Percentiles rank a stretch among this genome's conserved stretches.
Evolutionary conservation across 2,113 vertebrate genomes (phyloP).

Genomic region (Salvator merianae): DNA sequence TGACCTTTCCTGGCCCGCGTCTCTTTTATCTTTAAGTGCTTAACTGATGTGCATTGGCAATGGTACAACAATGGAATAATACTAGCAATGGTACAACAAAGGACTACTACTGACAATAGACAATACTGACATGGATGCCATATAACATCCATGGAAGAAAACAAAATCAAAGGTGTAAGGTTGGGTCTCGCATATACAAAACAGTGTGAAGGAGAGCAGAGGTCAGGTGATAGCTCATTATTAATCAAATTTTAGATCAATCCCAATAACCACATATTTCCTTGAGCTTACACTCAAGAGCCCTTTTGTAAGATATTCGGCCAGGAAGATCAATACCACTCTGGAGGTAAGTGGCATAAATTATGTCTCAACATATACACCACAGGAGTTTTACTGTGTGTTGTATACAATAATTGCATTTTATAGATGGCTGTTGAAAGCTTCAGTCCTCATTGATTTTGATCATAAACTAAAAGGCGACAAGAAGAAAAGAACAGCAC

Average conservation of each 20-base stretch:
- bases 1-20: neutral
- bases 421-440: conserved; percentile 83
- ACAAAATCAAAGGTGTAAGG: conserved; percentile 46
- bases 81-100: neutral
- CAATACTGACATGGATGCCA: neutral
- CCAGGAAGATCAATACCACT: conserved; percentile 85
- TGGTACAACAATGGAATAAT: neutral
- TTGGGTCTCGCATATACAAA: conserved; percentile 41
- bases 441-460: conserved; percentile 88
- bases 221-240: conserved; percentile 78
- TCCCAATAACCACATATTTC: conserved; percentile 77
- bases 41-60: neutral
- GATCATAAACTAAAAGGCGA: conserved; percentile 80
- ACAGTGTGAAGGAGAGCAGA: conserved; percentile 51
- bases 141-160: neutral
- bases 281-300: conserved; percentile 73
- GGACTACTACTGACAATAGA: too few species aligned
- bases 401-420: conserved; percentile 86
- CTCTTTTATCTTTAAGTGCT: neutral
- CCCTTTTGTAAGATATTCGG: conserved; percentile 79
- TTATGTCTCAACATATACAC: conserved; percentile 81
- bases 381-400: conserved; percentile 78
- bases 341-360: conserved; percentile 85
- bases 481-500: conserved; percentile 76
- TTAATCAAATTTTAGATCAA: conserved; percentile 81